Conservation (phyloP, 2,797 vertebrate species). For the Etheostoma perlongum region DNA sequence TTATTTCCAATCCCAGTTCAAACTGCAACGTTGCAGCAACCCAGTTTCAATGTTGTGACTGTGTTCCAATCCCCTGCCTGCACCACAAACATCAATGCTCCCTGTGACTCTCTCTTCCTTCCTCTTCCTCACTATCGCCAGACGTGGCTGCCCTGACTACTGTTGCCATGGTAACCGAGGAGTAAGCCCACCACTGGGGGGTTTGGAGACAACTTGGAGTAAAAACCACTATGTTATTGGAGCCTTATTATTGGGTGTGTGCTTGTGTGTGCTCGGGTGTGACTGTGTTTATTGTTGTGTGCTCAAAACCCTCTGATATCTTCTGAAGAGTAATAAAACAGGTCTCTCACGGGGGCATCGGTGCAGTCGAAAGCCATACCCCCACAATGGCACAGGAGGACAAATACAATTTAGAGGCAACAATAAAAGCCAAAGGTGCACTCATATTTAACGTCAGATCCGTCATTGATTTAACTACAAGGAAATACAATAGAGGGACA, state of each 20-base stretch:
- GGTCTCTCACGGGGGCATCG: conserved; percentile 29
- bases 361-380: conserved; percentile 33
- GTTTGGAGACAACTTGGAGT: conserved; percentile 78
- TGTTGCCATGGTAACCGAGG: conserved; percentile 78
- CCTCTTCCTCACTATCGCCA: conserved; percentile 67
- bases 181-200: conserved; percentile 71
- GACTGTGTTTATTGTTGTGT: conserved; percentile 61
- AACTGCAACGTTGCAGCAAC: conserved; percentile 60
- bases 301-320: conserved; percentile 49
- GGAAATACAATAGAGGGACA: conserved; percentile 5
- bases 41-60: conserved; percentile 63
- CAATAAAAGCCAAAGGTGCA: conserved; percentile 12
- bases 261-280: conserved; percentile 42
- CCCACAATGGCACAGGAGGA: not conserved
- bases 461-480: conserved; percentile 26
- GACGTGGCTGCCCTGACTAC: conserved; percentile 72
- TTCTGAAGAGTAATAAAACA: conserved; percentile 49
- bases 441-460: conserved; percentile 16
- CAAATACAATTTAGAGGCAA: conserved; percentile 39
- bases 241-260: conserved; percentile 72
- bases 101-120: conserved; percentile 34
- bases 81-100: conserved; percentile 64
- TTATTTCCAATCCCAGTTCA: conserved; percentile 70
- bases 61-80: conserved; percentile 68
- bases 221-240: conserved; percentile 79